Conservation (phyloP, 2,113 vertebrate genomes). For the Pica pica region DNA sequence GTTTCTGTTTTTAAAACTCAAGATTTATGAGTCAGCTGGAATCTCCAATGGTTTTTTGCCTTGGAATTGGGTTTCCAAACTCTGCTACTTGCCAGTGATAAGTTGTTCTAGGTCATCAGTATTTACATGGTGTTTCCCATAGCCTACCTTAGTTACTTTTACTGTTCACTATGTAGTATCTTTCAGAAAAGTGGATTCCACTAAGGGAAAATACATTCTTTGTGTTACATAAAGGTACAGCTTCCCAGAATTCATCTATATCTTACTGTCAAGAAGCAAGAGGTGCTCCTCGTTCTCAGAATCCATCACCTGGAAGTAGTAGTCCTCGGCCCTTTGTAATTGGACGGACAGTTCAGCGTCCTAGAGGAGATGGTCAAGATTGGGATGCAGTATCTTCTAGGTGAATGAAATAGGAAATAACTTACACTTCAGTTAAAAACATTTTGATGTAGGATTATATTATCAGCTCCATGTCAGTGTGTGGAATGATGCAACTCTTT, state of each 20-base stretch:
- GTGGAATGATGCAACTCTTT: neutral
- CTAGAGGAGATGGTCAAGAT: constrained; percentile 93
- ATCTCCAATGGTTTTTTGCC: neutral
- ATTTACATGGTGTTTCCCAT: neutral
- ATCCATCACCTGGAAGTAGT: constrained; percentile 81
- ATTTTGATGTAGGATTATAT: neutral
- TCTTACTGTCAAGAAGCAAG: constrained; percentile 82
- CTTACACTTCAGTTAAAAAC: neutral
- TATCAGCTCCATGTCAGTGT: neutral
- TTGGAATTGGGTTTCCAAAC: neutral
- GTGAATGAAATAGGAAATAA: constrained; percentile 62
- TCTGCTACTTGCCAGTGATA: neutral
- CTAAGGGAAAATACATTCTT: neutral
- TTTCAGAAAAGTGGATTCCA: neutral
- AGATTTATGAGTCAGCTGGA: neutral
- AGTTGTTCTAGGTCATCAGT: neutral
- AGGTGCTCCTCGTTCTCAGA: constrained; percentile 75
- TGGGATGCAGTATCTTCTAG: constrained; percentile 89
- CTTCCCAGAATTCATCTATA: constrained; percentile 92
- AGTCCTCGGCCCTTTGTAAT: constrained; percentile 90
- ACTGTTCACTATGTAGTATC: neutral
- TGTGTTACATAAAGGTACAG: constrained; percentile 70
- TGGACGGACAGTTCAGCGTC: constrained; percentile 86
- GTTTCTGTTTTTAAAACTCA: neutral
- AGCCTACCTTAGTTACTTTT: neutral